Evolutionary conservation across 2,797 vertebrate genomes (phyloP), one percentile per base, ranked within the genome.

Genomic region (Rhinichthys osculus): DNA sequence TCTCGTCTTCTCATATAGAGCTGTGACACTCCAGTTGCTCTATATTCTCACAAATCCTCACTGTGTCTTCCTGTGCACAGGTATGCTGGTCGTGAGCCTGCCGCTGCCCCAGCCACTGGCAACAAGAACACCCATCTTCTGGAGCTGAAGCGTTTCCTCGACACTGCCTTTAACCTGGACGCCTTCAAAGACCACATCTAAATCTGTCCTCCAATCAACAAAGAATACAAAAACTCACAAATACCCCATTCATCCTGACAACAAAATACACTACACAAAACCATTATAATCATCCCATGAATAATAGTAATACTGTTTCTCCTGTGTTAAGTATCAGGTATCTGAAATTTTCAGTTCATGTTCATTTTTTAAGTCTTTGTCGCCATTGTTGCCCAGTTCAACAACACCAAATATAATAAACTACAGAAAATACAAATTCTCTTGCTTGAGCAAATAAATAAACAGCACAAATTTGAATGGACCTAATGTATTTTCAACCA

Each of bases 101-200:
- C 96, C 0, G 95, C 97, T 0, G 96, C 97, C 5, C 97, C 97
- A 0, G 97, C 97, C 85, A 97, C 97, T 0, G 97, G 97, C 84
- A 97, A 97, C 89, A 97, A 97, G 92, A 96, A 96, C 73, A 95
- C 95, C 4, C 97, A 97, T 88, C 89, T 95, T 87, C 92, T 95
- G 0, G 97, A 97, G 91, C 94, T 96, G 86, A 95, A 96, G 90
- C 96, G 96, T 89, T 93, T 97, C 84, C 94, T 97, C 0, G 96
- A 97, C 90, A 96, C 93, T 0, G 95, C 96, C 91, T 96, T 96
- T 80, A 94, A 96, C 92, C 85, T 93, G 89, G 92, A 93, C 35
- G 90, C 91, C 87, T 92, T 92, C 87, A 89, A 90, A 81, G 90
- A 88, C 47, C 89, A 91, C 35, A 7, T 89, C 50, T 93, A 90